Base-by-base conservation (phyloP, 2,113 vertebrate species). In the Epinephelus moara region DNA sequence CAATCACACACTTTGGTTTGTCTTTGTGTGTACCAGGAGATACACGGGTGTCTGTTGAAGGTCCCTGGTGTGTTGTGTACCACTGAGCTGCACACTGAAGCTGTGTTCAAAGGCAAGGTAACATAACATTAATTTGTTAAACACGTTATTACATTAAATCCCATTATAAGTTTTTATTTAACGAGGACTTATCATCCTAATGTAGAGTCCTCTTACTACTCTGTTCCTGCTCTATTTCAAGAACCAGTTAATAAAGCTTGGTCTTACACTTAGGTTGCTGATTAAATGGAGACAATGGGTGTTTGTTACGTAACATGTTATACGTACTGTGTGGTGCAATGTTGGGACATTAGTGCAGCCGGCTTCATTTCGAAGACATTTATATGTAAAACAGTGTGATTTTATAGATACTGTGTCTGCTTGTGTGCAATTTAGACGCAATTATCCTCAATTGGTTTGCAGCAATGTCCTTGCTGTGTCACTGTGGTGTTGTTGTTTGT, bases 41-140 rank as follows among this genome's bases (percentile, higher is more conserved):
- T 94, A 25, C 84, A 87, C 18, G 75, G 25, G 23, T 81, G 88
- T 80, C 84, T 95, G 81, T 60, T 96, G 94, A 85, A 95, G 78
- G 92, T 99, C 67, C 96, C 97, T 84, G 97, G 97, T 81, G 94
- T 99, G 63, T 91, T 80, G 30, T 97, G 96, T 79, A 88, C 93
- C 86, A 96, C 96, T 1, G 96, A 97, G 68, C 95, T 96, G 40
- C 96, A 96, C 56, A 84, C 93, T 6, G 88, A 97, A 75, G 93
- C 96, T 33, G 81, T 96, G 8, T 93, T 99, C 91, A 96, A 94
- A 93, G 96, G 96, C 80, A 96, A 95, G 93, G 96, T 96, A 92
- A 83, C 50, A 30, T 45, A 45, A 56, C 55, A 25, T 49, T 3
- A 9, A 12, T 55, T 61, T 75, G 55, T 57, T 63, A 59, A 73